phyloP scores from a whole-genome alignment of 1,140 invertebrate genomes.

The Amyelois transitella region DNA sequence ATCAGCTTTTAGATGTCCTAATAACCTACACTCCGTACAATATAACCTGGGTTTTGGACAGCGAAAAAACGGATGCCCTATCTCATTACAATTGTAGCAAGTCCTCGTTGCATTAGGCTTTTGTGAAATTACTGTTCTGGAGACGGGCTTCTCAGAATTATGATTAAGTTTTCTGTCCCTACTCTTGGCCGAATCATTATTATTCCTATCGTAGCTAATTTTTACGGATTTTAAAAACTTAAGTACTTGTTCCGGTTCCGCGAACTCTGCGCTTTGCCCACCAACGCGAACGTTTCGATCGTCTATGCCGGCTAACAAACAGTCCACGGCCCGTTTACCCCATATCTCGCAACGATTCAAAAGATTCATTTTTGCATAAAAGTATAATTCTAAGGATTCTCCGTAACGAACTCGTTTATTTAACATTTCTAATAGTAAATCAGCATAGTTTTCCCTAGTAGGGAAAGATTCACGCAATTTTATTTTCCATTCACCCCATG shows the following conservation, averaged over 20 bases:
- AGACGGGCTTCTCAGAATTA: neutral
- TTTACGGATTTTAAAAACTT: neutral
- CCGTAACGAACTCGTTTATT: slow-evolving; percentile 3
- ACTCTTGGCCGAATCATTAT: neutral
- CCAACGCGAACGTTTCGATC: neutral
- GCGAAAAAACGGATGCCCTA: slow-evolving; percentile 7
- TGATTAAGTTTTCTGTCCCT: neutral
- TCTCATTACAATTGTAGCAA: slow-evolving; percentile 13
- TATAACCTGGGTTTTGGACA: slow-evolving; percentile 7
- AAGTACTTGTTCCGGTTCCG: neutral
- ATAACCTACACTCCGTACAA: slow-evolving; percentile 2
- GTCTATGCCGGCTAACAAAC: neutral
- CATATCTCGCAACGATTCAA: neutral
- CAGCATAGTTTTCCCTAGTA: neutral
- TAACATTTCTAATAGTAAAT: neutral
- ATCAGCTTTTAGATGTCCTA: neutral
- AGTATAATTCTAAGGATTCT: slow-evolving; percentile 1
- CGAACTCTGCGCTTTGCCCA: neutral
- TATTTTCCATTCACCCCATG: slow-evolving; percentile 1
- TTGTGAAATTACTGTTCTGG: neutral
- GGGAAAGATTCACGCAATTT: slow-evolving; percentile 1
- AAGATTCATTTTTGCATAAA: neutral
- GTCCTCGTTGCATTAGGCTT: neutral
- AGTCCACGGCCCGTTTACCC: neutral
- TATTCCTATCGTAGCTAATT: too few relatives aligned